Evolutionary conservation across 2,888 invertebrate genomes (phyloP).

Genomic region (Chymomyza amoena): DNA sequence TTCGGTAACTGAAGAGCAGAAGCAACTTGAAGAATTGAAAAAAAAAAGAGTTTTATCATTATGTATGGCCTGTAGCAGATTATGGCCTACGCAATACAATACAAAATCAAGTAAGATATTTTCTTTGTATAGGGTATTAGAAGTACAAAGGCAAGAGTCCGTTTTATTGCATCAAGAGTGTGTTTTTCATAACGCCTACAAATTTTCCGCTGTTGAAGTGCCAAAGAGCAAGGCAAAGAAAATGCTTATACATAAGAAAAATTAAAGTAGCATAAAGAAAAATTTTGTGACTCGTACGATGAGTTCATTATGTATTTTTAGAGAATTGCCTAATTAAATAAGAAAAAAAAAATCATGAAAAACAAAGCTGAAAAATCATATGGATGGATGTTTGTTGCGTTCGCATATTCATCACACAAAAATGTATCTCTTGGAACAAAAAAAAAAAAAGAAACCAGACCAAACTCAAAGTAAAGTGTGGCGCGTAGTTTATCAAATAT

Average conservation of each 20-base stretch:
- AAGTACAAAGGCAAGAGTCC: neutral
- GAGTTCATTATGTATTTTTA: slow-evolving; percentile 74
- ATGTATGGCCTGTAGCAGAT: no score
- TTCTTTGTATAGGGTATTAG: neutral
- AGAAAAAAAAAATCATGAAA: slow-evolving; percentile 30
- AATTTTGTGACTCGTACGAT: slow-evolving; percentile 41
- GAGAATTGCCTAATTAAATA: slow-evolving; percentile 70
- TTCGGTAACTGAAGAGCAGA: no score
- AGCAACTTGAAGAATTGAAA: no score
- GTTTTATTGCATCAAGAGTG: neutral
- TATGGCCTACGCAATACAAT: no score
- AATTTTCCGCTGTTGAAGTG: slow-evolving; percentile 12
- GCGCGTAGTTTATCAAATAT: neutral
- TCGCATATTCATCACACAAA: slow-evolving; percentile 49
- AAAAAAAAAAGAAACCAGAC: neutral
- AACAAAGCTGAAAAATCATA: neutral
- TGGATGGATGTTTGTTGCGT: slow-evolving; percentile 41
- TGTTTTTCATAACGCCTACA: slow-evolving; percentile 7
- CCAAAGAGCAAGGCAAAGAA: slow-evolving; percentile 25
- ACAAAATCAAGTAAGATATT: neutral
- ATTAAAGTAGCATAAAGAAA: slow-evolving; percentile 49
- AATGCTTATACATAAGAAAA: slow-evolving; percentile 34
- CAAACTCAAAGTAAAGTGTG: neutral
- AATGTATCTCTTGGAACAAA: slow-evolving; percentile 11
- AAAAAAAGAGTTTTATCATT: no score